phyloP scores from a whole-genome alignment of 2,113 vertebrate genomes.

The Puntigrus tetrazona region DNA sequence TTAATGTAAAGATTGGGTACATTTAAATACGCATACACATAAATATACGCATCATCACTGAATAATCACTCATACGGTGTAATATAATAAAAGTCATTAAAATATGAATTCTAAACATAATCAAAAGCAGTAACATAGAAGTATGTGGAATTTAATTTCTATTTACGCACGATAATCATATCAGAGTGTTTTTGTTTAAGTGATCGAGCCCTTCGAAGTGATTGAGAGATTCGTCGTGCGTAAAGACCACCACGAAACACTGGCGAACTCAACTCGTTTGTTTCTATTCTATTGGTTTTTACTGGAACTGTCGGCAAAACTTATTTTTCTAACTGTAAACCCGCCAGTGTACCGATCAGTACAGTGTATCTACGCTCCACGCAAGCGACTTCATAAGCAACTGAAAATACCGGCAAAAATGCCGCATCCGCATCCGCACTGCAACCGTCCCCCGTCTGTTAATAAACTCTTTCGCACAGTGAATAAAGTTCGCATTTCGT shows the following conservation, averaged over 20 bases:
- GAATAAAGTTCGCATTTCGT: slow-evolving; percentile 23
- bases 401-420: neutral
- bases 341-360: neutral
- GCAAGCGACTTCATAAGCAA: neutral
- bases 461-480: neutral
- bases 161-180: too few relatives aligned
- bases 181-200: neutral
- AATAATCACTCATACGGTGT: neutral
- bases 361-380: neutral
- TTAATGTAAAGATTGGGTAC: too few relatives aligned
- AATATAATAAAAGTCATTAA: neutral
- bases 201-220: neutral
- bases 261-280: neutral
- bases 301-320: neutral
- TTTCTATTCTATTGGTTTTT: slow-evolving; percentile 17
- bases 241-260: neutral
- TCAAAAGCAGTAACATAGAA: neutral
- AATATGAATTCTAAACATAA: neutral
- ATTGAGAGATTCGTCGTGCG: neutral
- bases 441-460: neutral
- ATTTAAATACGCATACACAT: neutral
- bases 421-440: slow-evolving; percentile 40
- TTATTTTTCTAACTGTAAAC: neutral
- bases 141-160: neutral
- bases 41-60: too few relatives aligned